These are phyloP conservation scores for Heliopora coerulea DNA, from an alignment of 92 coral and sea anemone genomes.

Conservation along the genomic window DNA sequence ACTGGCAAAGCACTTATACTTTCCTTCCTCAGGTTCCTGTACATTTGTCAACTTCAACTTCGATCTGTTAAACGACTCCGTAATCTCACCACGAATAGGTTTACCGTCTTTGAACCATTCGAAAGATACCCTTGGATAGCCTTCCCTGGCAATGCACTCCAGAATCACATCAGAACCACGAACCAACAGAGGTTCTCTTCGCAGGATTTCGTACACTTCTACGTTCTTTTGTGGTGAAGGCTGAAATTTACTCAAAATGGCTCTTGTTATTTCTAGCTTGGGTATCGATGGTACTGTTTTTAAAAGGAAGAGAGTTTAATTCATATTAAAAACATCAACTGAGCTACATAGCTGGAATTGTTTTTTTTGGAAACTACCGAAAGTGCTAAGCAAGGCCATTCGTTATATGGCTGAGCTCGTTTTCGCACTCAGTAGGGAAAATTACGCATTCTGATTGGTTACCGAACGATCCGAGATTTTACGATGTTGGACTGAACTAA, in stretches of 20 bases:
- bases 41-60: slow-evolving; percentile 7
- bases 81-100: not conserved
- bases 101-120: slow-evolving; percentile 33
- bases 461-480: no score
- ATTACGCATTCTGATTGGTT: no score
- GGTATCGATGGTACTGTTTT: slow-evolving; percentile 17
- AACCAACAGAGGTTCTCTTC: not conserved
- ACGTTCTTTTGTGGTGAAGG: slow-evolving; percentile 19
- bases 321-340: not conserved
- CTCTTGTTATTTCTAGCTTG: slow-evolving; percentile 21
- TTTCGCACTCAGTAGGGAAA: no score
- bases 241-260: slow-evolving; percentile 21
- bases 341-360: no score
- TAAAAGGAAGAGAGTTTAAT: not conserved
- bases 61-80: slow-evolving; percentile 27
- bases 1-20: slow-evolving; percentile 74
- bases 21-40: slow-evolving; percentile 63
- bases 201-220: slow-evolving; percentile 28
- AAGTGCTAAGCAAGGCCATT: no score
- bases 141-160: slow-evolving; percentile 24
- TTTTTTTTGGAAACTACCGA: no score
- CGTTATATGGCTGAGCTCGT: no score
- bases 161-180: slow-evolving; percentile 23
- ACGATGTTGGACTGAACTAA: no score
- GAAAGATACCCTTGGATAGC: slow-evolving; percentile 17